Conservation (phyloP, 2,113 vertebrate species). For the Zeus faber region DNA sequence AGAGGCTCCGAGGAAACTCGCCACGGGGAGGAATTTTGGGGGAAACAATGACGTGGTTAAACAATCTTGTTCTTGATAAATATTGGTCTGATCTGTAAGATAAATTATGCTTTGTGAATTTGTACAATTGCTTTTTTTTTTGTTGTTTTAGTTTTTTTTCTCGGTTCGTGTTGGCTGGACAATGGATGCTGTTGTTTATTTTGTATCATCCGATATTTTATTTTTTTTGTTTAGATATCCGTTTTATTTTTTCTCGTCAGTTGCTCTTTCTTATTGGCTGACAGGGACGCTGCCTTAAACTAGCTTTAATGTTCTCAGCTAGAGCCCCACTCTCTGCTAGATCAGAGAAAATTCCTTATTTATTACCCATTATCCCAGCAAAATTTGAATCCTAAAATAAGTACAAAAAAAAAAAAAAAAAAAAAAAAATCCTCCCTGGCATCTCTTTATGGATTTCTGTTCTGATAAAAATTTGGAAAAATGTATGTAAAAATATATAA, state of each 20-base stretch:
- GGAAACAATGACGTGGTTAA: slow-evolving; percentile 57
- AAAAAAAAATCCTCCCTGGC: too few species aligned
- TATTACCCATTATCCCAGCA: slow-evolving; percentile 66
- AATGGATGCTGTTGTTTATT: slow-evolving; percentile 81
- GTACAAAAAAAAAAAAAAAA: slow-evolving; percentile 9
- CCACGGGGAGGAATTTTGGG: slow-evolving; percentile 42
- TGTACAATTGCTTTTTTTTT: slow-evolving; percentile 81
- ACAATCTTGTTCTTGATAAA: slow-evolving; percentile 85
- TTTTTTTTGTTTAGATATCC: slow-evolving; percentile 33
- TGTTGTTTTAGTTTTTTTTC: too few species aligned
- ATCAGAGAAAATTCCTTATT: slow-evolving; percentile 70
- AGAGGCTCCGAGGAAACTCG: slow-evolving; percentile 44
- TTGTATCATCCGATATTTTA: slow-evolving; percentile 73
- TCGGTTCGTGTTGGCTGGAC: slow-evolving; percentile 64
- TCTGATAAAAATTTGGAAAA: slow-evolving; percentile 63
- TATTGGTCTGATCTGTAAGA: slow-evolving; percentile 85
- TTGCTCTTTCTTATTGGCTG: slow-evolving; percentile 88
- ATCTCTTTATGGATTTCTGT: slow-evolving; percentile 30
- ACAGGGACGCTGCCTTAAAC: slow-evolving; percentile 91
- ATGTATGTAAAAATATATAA: slow-evolving; percentile 65
- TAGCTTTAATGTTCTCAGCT: slow-evolving; percentile 75
- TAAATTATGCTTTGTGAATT: slow-evolving; percentile 87
- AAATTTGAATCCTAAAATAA: slow-evolving; percentile 30
- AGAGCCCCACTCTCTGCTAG: slow-evolving; percentile 64
- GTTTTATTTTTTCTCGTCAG: slow-evolving; percentile 79